Base-by-base conservation (phyloP, 37 sponge, comb jelly and placozoan genomes). In the Beroe forskalii region DNA sequence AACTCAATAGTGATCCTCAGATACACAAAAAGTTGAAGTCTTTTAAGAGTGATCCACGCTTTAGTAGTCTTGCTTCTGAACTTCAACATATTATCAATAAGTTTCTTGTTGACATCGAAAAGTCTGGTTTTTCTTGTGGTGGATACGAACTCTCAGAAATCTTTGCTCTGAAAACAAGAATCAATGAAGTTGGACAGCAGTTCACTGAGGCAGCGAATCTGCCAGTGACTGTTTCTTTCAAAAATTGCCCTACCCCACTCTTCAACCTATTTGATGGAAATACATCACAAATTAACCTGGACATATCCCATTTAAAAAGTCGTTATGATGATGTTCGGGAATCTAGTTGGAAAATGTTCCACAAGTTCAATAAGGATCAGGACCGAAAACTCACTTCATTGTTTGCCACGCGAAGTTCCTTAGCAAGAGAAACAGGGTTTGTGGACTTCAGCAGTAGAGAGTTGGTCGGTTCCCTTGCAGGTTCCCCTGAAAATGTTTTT, bases 381-480 rank as follows among this genome's bases (percentile, higher is more conserved):
- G 72, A 69, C 1, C 6, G 19, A 69, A 32, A 36, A 69, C 32
- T 69, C 6, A 14, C 1, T 6, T 27, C 35, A 69, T 17, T 69
- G 4, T 2, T 69, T 14, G 32, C 1, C 17, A 27, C 9, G 9
- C 36, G 72, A 32, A 33, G 32, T 12, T 32, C 17, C 27, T 14
- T 69, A 12, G 35, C 72, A 14, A 33, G 19, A 17, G 17, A 32
- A 36, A 33, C 72, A 20, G 72, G 72, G 4, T 69, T 69, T 36
- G 19, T 14, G 14, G 32, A 69, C 72, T 37, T 33, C 38, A 32
- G 36, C 32, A 37, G 32, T 32, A 31, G 39, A 32, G 72, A 69
- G 32, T 14, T 69, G 1, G 38, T 14, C 1, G 72, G 72, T 69
- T 92, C 92, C 17, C 93, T 94, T 94, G 94, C 92, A 19, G 91